Evolutionary conservation across 2,888 invertebrate species (phyloP), one percentile per base, ranked within the genome.

Genomic region (Hyppa rectilinea): DNA sequence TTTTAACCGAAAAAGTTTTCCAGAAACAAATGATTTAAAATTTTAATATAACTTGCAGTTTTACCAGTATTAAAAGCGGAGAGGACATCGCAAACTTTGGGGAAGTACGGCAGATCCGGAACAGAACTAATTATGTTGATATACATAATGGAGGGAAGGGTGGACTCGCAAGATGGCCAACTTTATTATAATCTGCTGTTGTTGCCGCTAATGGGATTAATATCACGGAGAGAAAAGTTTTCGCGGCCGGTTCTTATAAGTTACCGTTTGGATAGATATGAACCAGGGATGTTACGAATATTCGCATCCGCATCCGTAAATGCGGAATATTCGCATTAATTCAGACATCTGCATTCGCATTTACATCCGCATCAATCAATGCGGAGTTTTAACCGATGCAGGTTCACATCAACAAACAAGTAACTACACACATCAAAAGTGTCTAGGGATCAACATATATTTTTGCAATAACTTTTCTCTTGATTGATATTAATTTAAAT

Each of bases 91-190:
- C 23, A 63, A 81, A 78, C 50, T 71, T 75, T 55, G 6, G 14
- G 50, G 40, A 36, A 55, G 47, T 50, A 38, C 40, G 43, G 10
- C 52, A 70, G 61, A 60, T 10, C 52, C 61, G 47, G 58, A 50
- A 38, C 66, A 71, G 71, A 67, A 68, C 45, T 72, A 71, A 81
- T 75, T 74, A 60, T 58, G 69, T 75, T 74, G 49, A 69, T 66
- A 71, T 74, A 71, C 64, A 60, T 72, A 77, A 68, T 59, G 36
- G 40, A 50, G 29, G 23, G 58, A 67, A 69, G 68, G 59, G 58
- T 52, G 43, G 45, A 29, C 50, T 26, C 6, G n/a, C 75, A 59
- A 69, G 75, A 65, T 64, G 47, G 60, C 55, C 2, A 50, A 38
- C 45, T 64, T 78, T 52, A 38, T 78, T 58, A 47, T 58, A 65